Evolutionary conservation across 1,140 invertebrate genomes (phyloP).

Genomic region (Tetranychus cinnabarinus): DNA sequence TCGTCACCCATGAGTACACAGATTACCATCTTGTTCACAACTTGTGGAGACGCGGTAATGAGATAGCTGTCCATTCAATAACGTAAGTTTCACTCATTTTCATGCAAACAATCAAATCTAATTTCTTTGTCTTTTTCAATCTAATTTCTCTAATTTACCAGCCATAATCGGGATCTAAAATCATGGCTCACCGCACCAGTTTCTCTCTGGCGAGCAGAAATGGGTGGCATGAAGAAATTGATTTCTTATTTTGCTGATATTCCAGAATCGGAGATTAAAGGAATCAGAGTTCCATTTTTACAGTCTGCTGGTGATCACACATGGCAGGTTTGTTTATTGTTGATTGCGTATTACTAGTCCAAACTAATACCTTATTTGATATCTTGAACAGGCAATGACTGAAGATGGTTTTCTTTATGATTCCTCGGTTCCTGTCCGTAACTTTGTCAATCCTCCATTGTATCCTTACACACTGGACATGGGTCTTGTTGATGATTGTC

Average conservation of each 20-base stretch:
- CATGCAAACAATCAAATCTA: not conserved
- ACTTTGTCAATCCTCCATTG: slow-evolving; percentile 7
- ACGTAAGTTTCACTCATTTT: slow-evolving; percentile 15
- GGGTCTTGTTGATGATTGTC: slow-evolving; percentile 6
- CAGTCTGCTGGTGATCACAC: slow-evolving; percentile 31
- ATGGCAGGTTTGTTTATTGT: slow-evolving; percentile 16
- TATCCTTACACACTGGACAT: slow-evolving; percentile 15
- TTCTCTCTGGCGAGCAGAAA: slow-evolving; percentile 15
- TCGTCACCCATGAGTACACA: slow-evolving; percentile 26
- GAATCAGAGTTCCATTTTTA: slow-evolving; percentile 34
- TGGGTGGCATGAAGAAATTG: slow-evolving; percentile 16
- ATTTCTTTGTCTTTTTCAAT: not conserved
- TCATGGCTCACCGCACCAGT: slow-evolving; percentile 46
- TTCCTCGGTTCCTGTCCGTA: slow-evolving; percentile 12
- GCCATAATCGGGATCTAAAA: not conserved
- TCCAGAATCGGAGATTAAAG: slow-evolving; percentile 27
- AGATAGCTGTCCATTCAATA: slow-evolving; percentile 26
- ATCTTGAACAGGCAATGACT: slow-evolving; percentile 3
- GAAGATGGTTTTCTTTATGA: slow-evolving; percentile 13
- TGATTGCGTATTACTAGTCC: not conserved
- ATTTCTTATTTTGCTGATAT: slow-evolving; percentile 15
- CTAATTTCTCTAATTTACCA: not conserved
- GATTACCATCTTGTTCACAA: slow-evolving; percentile 24
- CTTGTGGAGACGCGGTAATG: slow-evolving; percentile 22
- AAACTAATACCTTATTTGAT: not conserved